Percentiles rank a stretch among this genome's conserved stretches.
These are phyloP conservation scores for Linepithema humile DNA, from an alignment of 1,140 invertebrate genomes.

Conservation along the genomic window DNA sequence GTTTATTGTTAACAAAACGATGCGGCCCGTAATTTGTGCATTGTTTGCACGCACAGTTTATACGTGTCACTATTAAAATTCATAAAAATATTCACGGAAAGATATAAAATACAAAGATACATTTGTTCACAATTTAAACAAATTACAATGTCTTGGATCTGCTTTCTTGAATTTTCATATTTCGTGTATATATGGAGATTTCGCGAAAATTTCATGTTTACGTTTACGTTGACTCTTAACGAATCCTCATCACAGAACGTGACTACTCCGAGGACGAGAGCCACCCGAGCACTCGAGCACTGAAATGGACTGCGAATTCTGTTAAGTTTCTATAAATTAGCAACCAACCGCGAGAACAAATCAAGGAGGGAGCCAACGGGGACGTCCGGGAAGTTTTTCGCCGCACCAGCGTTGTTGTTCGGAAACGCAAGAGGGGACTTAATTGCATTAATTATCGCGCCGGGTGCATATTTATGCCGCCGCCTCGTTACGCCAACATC, in stretches of 20 bases:
- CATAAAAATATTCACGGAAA: slow-evolving; percentile 27
- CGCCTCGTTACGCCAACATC: slow-evolving; percentile 63
- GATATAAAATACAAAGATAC: neutral
- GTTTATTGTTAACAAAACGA: slow-evolving; percentile 42
- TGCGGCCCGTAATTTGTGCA: slow-evolving; percentile 28
- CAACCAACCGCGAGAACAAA: slow-evolving; percentile 25
- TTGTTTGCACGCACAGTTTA: slow-evolving; percentile 18
- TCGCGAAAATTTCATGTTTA: neutral
- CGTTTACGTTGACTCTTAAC: slow-evolving; percentile 1
- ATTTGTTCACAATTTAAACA: neutral
- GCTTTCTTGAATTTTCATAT: neutral
- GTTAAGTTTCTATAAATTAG: slow-evolving; percentile 40
- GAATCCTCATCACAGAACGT: neutral
- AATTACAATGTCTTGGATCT: neutral
- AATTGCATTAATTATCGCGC: slow-evolving; percentile 67
- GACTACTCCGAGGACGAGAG: neutral
- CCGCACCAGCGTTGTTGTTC: slow-evolving; percentile 33
- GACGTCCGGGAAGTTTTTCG: slow-evolving; percentile 43
- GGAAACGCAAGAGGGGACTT: slow-evolving; percentile 44
- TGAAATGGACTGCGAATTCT: no score
- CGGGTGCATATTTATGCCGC: slow-evolving; percentile 39
- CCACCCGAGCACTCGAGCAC: neutral
- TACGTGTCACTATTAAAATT: neutral
- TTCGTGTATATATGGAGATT: neutral
- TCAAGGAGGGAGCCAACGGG: slow-evolving; percentile 3